A percentile compares a stretch with the other conserved stretches of the same genome.
Evolutionary conservation across 2,888 invertebrate genomes (phyloP).

Genomic region (Papilio gigon): DNA sequence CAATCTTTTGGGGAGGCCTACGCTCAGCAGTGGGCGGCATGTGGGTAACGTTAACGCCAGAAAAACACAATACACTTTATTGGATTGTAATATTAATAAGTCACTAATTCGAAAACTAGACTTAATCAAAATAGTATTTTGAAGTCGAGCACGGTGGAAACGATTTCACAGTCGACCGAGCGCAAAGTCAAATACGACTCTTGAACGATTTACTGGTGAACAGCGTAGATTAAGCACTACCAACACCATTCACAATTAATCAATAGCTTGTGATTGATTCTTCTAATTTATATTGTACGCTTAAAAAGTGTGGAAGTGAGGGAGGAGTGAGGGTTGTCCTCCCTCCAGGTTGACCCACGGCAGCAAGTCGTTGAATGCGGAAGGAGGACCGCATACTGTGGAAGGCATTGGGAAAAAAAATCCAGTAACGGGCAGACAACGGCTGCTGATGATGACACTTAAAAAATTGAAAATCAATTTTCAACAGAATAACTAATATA

Average conservation of each 20-base stretch:
- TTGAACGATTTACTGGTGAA: slow-evolving; percentile 9
- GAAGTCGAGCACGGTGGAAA: neutral
- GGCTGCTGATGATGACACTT: too few species aligned
- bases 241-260: neutral
- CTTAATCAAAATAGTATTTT: neutral
- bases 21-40: too few species aligned
- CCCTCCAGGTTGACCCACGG: too few species aligned
- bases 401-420: too few species aligned
- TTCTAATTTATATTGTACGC: neutral
- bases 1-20: too few species aligned
- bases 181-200: slow-evolving; percentile 9
- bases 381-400: too few species aligned
- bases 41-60: too few species aligned
- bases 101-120: neutral
- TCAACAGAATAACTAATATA: neutral
- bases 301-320: too few species aligned
- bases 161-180: slow-evolving; percentile 18
- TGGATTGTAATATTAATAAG: neutral
- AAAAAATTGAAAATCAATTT: neutral
- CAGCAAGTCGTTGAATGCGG: too few species aligned
- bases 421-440: too few species aligned
- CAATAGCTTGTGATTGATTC: slow-evolving; percentile 7
- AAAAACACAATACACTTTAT: neutral
- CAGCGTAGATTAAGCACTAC: slow-evolving; percentile 12
- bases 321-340: too few species aligned